Base-by-base conservation (phyloP, 2,113 vertebrate species). In the Ranitomeya imitator region DNA sequence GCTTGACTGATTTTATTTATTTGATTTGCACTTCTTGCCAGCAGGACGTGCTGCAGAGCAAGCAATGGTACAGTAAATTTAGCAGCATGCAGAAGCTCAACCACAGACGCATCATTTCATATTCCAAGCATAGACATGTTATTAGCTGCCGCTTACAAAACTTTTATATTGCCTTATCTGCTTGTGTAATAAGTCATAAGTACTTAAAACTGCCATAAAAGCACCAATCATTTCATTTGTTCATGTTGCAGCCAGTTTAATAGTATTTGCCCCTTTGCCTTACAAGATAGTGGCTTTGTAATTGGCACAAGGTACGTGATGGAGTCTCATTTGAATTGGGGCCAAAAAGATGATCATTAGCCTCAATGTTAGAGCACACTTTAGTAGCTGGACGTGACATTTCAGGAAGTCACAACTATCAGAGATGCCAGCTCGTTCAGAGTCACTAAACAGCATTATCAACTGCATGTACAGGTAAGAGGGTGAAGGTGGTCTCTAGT, bases 21-120 rank as follows among this genome's bases (percentile, higher is more conserved):
- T 77, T 61, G 76, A 88, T 88, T 88, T 88, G 86, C 86, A 88
- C 83, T 60, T 83, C 45, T 88, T 77, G 69, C 55, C 80, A 83
- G 80, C 69, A 83, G 80, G 86, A 65, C 37, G 80, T 77, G 79
- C 52, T 83, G 59, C 57, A 83, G 71, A 83, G 65, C 80, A 83
- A 83, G 55, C 69, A 54, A 52, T 83, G 79, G 67, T 76, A 83
- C 80, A 88, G 80, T 82, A 21, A 83, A 83, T 88, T 76, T 76
- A 88, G n/a, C 86, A 88, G 54, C 26, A 63, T 76, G 45, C 7
- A 51, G 19, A 78, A 15, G 19, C 85, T 61, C 51, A 61, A 69
- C 60, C 37, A 51, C 79, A 86, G 65, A 69, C 45, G 65, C 85
- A 54, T 86, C 6, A 79, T 79, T 79, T 86, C 80, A 79, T 86